Evolutionary conservation across 2,888 invertebrate species (phyloP).

Genomic region (Notodonta dromedarius): DNA sequence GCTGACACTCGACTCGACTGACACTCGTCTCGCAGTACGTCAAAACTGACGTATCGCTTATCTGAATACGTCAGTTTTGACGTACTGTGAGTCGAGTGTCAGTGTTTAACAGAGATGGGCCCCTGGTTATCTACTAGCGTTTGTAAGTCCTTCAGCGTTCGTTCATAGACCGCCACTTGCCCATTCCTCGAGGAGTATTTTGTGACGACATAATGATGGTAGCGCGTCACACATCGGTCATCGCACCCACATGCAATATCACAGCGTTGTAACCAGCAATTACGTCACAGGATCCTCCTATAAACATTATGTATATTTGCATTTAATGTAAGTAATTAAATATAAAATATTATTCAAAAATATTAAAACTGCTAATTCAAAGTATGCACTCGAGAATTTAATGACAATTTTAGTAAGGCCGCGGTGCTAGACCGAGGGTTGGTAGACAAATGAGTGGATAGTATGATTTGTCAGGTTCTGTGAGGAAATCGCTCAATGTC

Average conservation of each 20-base stretch:
- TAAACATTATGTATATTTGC: slow-evolving; percentile 74
- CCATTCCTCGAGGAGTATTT: slow-evolving; percentile 51
- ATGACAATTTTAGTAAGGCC: slow-evolving; percentile 54
- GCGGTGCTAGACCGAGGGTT: slow-evolving; percentile 48
- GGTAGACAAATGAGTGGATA: too few species aligned
- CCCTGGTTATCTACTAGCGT: slow-evolving; percentile 69
- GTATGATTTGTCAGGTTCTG: too few species aligned
- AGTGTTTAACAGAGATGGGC: too few species aligned
- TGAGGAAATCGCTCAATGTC: not conserved
- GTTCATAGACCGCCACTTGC: slow-evolving; percentile 70
- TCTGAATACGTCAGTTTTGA: too few species aligned
- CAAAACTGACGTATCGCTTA: too few species aligned
- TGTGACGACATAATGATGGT: slow-evolving; percentile 32
- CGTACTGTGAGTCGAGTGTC: too few species aligned
- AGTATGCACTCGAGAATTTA: slow-evolving; percentile 69
- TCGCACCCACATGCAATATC: slow-evolving; percentile 12
- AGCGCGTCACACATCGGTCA: slow-evolving; percentile 6
- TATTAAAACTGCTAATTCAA: slow-evolving; percentile 59
- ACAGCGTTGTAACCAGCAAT: slow-evolving; percentile 21
- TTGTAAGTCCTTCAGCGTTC: slow-evolving; percentile 62
- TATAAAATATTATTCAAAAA: slow-evolving; percentile 54
- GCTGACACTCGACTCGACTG: too few species aligned
- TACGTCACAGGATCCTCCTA: slow-evolving; percentile 36
- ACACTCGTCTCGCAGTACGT: too few species aligned
- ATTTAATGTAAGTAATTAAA: slow-evolving; percentile 63